Evolutionary conservation across 2,113 vertebrate genomes (phyloP).

Genomic region (Bubo blakistoni): DNA sequence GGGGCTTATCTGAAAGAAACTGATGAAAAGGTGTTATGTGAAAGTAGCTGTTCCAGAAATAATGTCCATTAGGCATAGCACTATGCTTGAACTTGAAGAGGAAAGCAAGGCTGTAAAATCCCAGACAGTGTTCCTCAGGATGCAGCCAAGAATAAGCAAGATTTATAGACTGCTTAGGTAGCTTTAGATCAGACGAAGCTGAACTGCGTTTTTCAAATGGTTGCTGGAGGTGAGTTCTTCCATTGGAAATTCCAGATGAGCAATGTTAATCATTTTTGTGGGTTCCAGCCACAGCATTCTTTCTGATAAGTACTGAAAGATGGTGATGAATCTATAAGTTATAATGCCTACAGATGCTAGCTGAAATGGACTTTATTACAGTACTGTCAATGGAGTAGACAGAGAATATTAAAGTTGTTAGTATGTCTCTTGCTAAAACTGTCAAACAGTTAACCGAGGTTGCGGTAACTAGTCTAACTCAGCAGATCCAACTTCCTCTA

Average conservation of each 20-base stretch:
- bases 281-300: accelerated
- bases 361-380: neutral
- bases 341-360: neutral
- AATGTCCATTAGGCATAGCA: neutral
- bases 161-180: neutral
- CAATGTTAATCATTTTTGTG: neutral
- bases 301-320: neutral
- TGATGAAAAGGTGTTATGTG: neutral
- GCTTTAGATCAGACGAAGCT: neutral
- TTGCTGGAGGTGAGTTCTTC: neutral
- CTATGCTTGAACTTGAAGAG: neutral
- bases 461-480: neutral
- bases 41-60: neutral
- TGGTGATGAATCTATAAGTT: neutral
- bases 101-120: conserved; percentile 1
- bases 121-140: neutral
- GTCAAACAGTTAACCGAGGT: neutral
- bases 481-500: neutral
- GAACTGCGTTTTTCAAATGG: neutral
- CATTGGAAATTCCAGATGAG: neutral
- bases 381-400: neutral
- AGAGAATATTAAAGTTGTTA: neutral
- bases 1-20: neutral
- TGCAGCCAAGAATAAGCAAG: neutral
- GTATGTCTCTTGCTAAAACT: neutral